Conservation (phyloP, 2,113 vertebrate genomes). For the Xiphophorus maculatus region DNA sequence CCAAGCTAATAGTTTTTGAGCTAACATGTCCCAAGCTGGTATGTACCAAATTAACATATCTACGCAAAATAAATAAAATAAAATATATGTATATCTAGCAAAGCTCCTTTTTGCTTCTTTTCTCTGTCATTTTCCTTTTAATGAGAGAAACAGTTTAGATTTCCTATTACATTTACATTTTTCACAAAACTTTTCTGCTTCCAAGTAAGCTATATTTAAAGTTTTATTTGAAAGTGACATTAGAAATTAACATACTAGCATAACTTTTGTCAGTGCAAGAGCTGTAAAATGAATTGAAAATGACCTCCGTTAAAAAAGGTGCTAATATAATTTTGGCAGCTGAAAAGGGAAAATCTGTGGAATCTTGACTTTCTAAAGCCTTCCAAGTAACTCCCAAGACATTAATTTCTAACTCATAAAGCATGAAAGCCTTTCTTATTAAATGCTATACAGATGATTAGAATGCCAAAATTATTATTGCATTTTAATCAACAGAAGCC, state of each 20-base stretch:
- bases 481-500: conserved; percentile 26
- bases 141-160: not conserved
- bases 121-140: not conserved
- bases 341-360: not conserved
- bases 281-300: not conserved
- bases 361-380: conserved; percentile 2
- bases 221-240: not conserved
- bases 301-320: not conserved
- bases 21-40: too few species aligned
- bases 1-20: too few species aligned
- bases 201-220: not conserved
- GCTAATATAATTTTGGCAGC: not conserved
- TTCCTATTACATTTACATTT: not conserved
- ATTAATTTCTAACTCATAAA: conserved; percentile 8
- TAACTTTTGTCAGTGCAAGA: not conserved
- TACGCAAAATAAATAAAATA: too few species aligned
- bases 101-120: not conserved
- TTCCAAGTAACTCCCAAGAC: conserved; percentile 12
- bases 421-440: conserved; percentile 13
- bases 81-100: not conserved
- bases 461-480: conserved; percentile 29
- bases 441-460: conserved; percentile 11
- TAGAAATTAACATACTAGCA: not conserved
- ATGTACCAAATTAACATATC: not conserved
- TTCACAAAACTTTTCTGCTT: not conserved